phyloP scores from a whole-genome alignment of 2,888 invertebrate genomes.

The Eupelmus urozonus region DNA sequence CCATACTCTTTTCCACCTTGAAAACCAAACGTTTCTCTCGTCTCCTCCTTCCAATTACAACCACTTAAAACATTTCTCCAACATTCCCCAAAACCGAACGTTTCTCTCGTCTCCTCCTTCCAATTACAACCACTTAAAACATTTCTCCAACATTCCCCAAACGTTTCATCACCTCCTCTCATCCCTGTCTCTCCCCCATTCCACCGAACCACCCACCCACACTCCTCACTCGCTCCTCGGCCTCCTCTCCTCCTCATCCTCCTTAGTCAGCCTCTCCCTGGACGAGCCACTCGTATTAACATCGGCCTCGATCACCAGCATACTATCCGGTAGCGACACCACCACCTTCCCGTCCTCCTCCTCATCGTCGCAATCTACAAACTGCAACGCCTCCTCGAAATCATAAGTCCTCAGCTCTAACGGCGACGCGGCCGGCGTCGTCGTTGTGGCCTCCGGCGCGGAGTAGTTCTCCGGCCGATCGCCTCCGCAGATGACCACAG shows the following conservation, averaged over 20 bases:
- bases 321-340: constrained; percentile 62
- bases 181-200: too few relatives aligned
- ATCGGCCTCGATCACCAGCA: constrained; percentile 69
- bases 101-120: too few relatives aligned
- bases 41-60: too few relatives aligned
- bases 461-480: neutral
- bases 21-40: too few relatives aligned
- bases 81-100: too few relatives aligned
- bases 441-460: neutral
- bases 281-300: constrained; percentile 63
- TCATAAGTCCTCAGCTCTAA: constrained; percentile 35
- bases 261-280: constrained; percentile 28
- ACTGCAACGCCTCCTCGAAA: constrained; percentile 40
- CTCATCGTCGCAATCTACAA: constrained; percentile 49
- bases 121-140: too few relatives aligned
- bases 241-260: constrained; percentile 16
- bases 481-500: neutral
- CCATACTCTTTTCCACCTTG: too few relatives aligned
- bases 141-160: too few relatives aligned
- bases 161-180: too few relatives aligned
- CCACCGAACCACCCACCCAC: too few relatives aligned
- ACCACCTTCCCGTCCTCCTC: constrained; percentile 36
- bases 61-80: too few relatives aligned
- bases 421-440: neutral
- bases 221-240: too few relatives aligned